Base-by-base conservation (phyloP, 2,888 invertebrate genomes). In the Eupithecia inturbata region DNA sequence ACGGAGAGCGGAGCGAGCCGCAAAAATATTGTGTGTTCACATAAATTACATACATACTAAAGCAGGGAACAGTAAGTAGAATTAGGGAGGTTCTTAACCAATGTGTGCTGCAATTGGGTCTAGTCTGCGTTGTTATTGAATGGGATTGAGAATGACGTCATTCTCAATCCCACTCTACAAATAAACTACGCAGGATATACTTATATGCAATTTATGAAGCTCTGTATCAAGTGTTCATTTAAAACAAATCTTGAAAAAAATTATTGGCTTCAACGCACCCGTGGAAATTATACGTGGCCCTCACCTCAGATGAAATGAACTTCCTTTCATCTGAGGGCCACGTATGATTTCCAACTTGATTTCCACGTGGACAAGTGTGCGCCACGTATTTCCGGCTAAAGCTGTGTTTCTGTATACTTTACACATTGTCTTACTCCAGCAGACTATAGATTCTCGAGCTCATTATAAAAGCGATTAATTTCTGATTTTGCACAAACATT, bases 401-500 rank as follows among this genome's bases (percentile, higher is more conserved):
- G 26, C 14, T 57, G 57, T 26, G 0, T 26, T 26, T 26, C 57
- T 57, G 57, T 26, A 57, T 26, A 26, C 12, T 26, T n/a, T 45
- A 64, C 41, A 67, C 66, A 70, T 33, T 72, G 67, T 39, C 26
- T 49, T 26, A 41, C 70, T 67, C 70, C 73, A 70, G 70, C 66
- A 70, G 53, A 77, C 77, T 75, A 77, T 75, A 72, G 75, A 68
- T 60, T 33, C 53, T 53, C n/a, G 68, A 70, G 70, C 75, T 75
- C 77, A 75, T 77, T 72, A 75, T 75, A 68, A 75, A 73, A 72
- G 69, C 72, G 75, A 77, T 75, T 77, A 77, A 77, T 77, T 77
- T 73, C 71, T 67, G 75, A 71, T 75, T 68, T 62, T 45, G 36
- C 26, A 53, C 69, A 72, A 72, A 69, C 74, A 67, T 67, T 71